Evolutionary conservation across 2,888 invertebrate species (phyloP), one percentile per base, ranked within the genome.

Genomic region (Cheilosia vernalis): DNA sequence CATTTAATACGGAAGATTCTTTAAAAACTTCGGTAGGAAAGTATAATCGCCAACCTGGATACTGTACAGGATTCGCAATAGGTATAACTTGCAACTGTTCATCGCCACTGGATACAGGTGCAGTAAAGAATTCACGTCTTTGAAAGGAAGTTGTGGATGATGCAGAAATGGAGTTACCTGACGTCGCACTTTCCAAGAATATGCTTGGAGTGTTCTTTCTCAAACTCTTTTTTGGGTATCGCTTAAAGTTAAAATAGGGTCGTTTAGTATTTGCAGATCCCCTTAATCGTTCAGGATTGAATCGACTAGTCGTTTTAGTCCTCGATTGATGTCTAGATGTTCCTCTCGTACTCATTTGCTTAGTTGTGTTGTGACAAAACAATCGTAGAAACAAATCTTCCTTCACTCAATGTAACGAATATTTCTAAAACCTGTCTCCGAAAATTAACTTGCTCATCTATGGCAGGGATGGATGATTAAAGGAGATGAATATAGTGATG

Each of bases 1-100:
- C 90, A 5, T 93, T 91, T 19, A 93, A 90, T 0, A 92, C 90
- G 10, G 93, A 93, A 37, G 93, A 92, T 15, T 93, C 93, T 77
- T 89, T 89, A 80, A 92, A 94, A 63, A 91, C 93, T 93, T 95
- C 94, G 70, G 94, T 93, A 44, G 95, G 94, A 90, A 97, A 96
- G 92, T 97, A 98, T 9, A 96, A 92, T 87, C 95, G 94, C 96
- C 97, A 97, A 21, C 95, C 94, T 87, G 94, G 93, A 90, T 95
- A 96, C 5, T 93, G 80, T 2, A 33, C n/a, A 0, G 89, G 89
- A 51, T 89, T 89, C 24, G 90, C 88, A 9, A 89, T 89, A 3
- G 88, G 77, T 0, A 90, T 49, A 51, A 88, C 88, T 60, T 88
- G 88, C 9, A 89, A 87, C 37, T 89, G 87, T 3, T 88, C 53